These are phyloP conservation scores for Oligia fasciuncula DNA, from an alignment of 2,888 invertebrate species.

Conservation along the genomic window DNA sequence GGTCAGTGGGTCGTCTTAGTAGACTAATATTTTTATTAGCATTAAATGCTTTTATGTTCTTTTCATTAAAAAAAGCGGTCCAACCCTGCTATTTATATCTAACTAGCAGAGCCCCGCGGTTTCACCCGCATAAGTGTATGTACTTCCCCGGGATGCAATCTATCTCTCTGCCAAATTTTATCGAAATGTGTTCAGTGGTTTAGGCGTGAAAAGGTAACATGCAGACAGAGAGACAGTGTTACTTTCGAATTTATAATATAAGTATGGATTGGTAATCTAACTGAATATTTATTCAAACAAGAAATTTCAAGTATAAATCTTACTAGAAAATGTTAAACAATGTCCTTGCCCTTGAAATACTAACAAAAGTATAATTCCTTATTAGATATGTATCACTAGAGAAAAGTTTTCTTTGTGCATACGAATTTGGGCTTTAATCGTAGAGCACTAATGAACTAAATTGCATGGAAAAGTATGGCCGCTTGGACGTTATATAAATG, in stretches of 20 bases:
- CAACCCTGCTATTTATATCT: background rate
- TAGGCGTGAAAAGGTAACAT: too few relatives aligned
- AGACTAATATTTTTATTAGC: background rate
- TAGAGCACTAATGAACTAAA: background rate
- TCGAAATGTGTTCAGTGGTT: too few relatives aligned
- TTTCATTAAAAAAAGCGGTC: background rate
- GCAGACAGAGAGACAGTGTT: too few relatives aligned
- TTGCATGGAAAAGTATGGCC: conserved; percentile 1
- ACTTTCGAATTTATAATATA: too few relatives aligned
- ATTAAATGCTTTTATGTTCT: background rate
- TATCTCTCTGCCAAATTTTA: too few relatives aligned
- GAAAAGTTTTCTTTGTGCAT: conserved; percentile 11
- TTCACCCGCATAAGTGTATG: too few relatives aligned
- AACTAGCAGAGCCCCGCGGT: too few relatives aligned
- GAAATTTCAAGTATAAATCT: background rate
- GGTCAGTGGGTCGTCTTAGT: too few relatives aligned
- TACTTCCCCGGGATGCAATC: too few relatives aligned
- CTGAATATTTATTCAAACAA: background rate
- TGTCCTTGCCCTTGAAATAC: conserved; percentile 29
- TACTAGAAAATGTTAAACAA: background rate
- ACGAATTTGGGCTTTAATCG: conserved; percentile 31
- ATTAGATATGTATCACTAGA: conserved; percentile 25
- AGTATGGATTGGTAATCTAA: background rate
- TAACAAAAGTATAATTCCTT: conserved; percentile 15
- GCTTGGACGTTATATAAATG: conserved; percentile 10